These are phyloP conservation scores for Notothenia rossii DNA, from an alignment of 2,113 vertebrate species.

Conservation along the genomic window DNA sequence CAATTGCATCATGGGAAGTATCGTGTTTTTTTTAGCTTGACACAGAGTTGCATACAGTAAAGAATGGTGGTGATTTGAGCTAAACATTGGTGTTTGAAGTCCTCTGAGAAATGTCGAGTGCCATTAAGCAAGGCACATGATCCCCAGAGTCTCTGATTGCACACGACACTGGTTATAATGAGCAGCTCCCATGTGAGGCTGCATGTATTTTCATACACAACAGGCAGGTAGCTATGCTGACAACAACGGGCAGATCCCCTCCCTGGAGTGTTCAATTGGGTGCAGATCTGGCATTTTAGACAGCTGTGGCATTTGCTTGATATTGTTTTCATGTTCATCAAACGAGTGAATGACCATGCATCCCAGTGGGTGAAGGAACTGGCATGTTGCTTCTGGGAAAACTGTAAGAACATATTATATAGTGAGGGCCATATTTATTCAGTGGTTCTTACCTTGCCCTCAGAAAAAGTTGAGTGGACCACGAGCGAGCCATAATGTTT, in stretches of 20 bases:
- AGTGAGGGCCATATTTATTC: slow-evolving; percentile 49
- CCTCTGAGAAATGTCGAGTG: not conserved
- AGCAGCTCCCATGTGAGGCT: slow-evolving; percentile 30
- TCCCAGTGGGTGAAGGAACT: slow-evolving; percentile 30
- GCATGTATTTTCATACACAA: slow-evolving; percentile 26
- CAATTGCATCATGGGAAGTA: not conserved
- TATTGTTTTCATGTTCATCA: slow-evolving; percentile 63
- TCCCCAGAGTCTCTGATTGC: slow-evolving; percentile 18
- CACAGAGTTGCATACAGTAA: not conserved
- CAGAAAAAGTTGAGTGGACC: slow-evolving; percentile 23
- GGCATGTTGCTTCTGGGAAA: slow-evolving; percentile 43
- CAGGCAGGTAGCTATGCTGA: slow-evolving; percentile 12
- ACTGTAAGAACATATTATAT: slow-evolving; percentile 34
- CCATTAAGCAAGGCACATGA: slow-evolving; percentile 30
- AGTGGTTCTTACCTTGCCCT: slow-evolving; percentile 2
- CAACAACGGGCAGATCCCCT: slow-evolving; percentile 44
- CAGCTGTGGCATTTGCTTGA: slow-evolving; percentile 73
- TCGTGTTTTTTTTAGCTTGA: not conserved
- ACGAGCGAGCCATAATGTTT: slow-evolving; percentile 26
- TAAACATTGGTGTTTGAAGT: not conserved
- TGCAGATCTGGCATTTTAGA: slow-evolving; percentile 60
- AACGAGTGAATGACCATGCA: slow-evolving; percentile 44
- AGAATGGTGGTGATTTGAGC: not conserved
- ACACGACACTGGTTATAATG: slow-evolving; percentile 29
- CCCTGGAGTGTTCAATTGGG: slow-evolving; percentile 37